Percentiles rank a stretch among this genome's conserved stretches.
phyloP scores from a whole-genome alignment of 2,888 invertebrate genomes.

The Phorcus lineatus region DNA sequence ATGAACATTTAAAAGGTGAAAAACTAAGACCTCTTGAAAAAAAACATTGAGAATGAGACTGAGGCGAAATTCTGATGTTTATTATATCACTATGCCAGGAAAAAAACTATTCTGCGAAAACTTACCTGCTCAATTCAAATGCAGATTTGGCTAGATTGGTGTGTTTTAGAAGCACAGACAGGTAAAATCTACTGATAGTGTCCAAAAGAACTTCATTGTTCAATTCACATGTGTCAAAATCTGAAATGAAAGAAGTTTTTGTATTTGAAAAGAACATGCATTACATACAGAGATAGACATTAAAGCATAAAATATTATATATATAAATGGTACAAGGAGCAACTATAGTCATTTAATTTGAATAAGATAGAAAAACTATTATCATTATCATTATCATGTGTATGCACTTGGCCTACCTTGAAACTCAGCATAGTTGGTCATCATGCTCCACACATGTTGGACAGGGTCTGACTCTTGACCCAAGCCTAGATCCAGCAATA shows the following conservation, averaged over 20 bases:
- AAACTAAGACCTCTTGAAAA: background rate
- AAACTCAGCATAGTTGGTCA: slow-evolving; percentile 62
- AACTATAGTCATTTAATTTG: no score
- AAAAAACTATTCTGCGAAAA: slow-evolving; percentile 29
- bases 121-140: slow-evolving; percentile 74
- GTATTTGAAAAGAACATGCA: no score
- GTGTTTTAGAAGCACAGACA: slow-evolving; percentile 79
- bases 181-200: slow-evolving; percentile 77
- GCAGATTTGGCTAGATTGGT: slow-evolving; percentile 77
- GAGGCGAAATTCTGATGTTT: background rate
- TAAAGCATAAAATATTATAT: no score
- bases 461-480: slow-evolving; percentile 55
- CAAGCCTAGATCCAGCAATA: slow-evolving; percentile 56
- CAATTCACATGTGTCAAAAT: slow-evolving; percentile 78
- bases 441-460: slow-evolving; percentile 49
- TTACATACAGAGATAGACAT: no score
- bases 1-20: slow-evolving; percentile 52
- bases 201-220: slow-evolving; percentile 75
- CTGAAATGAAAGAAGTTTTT: slow-evolving; percentile 44
- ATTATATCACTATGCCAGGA: background rate
- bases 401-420: slow-evolving; percentile 55
- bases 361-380: no score
- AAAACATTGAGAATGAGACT: background rate
- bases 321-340: no score
- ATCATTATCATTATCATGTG: no score